phyloP scores from a whole-genome alignment of 2,797 vertebrate genomes.

The Denticeps clupeoides region DNA sequence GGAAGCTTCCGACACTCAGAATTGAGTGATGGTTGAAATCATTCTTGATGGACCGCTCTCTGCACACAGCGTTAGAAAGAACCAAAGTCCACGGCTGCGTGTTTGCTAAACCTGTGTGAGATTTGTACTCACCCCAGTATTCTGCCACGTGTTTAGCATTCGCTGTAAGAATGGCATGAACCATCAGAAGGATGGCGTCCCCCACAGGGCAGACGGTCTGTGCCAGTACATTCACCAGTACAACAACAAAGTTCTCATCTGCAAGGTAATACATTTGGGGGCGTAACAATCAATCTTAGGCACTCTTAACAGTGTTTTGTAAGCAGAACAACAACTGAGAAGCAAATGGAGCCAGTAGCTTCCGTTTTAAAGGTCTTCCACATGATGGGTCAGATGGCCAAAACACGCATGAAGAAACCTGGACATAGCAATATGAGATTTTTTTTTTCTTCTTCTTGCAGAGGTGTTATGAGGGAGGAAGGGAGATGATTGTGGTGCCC shows the following conservation, averaged over 20 bases:
- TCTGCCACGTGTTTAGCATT: constrained; percentile 36
- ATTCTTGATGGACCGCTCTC: no score
- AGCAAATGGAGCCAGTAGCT: no score
- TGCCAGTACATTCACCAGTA: constrained; percentile 68
- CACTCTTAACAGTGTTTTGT: no score
- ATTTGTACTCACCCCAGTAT: not conserved
- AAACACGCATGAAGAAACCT: no score
- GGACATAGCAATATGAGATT: no score
- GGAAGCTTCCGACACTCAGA: no score
- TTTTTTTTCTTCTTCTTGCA: constrained; percentile 17
- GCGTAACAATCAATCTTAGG: no score
- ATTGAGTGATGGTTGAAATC: no score
- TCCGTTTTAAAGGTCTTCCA: no score
- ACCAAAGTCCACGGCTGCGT: not conserved
- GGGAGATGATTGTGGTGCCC: constrained; percentile 65
- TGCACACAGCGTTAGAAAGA: no score
- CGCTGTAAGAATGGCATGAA: constrained; percentile 74
- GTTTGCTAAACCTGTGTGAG: not conserved
- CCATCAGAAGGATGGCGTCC: constrained; percentile 58
- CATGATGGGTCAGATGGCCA: no score
- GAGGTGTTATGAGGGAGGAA: constrained; percentile 69
- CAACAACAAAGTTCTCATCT: constrained; percentile 74
- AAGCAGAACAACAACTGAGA: no score
- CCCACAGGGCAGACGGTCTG: constrained; percentile 58
- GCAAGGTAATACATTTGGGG: constrained; percentile 67